A percentile compares a stretch with the other conserved stretches of the same genome.
These are phyloP conservation scores for Cremastobaeus sp. DNA, from an alignment of 2,888 invertebrate species.

Conservation along the genomic window DNA sequence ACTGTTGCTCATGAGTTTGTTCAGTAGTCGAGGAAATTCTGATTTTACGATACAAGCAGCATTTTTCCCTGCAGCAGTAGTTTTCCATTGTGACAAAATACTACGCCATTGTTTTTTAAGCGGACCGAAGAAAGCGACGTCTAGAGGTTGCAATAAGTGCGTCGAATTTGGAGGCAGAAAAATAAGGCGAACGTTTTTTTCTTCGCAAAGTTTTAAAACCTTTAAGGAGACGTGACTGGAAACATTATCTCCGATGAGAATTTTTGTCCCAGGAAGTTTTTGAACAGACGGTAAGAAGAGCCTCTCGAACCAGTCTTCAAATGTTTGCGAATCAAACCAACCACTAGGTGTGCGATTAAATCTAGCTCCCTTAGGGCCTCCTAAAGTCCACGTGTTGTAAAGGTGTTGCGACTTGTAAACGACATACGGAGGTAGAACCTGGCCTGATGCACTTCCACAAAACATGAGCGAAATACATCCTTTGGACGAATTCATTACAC, in stretches of 20 bases:
- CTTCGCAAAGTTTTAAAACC: conserved; percentile 55
- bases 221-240: conserved; percentile 5
- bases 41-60: not conserved
- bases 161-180: conserved; percentile 68
- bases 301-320: conserved; percentile 5
- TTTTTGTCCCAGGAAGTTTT: conserved; percentile 7
- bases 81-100: conserved; percentile 65
- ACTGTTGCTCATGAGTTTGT: not conserved
- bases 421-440: conserved; percentile 68
- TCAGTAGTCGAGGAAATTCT: conserved; percentile 9
- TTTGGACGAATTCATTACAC: conserved; percentile 63
- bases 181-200: conserved; percentile 67
- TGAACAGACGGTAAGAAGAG: not conserved
- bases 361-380: conserved; percentile 58
- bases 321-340: conserved; percentile 21
- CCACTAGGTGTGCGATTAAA: conserved; percentile 61
- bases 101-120: conserved; percentile 65
- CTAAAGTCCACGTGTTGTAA: conserved; percentile 69
- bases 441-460: conserved; percentile 67
- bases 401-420: conserved; percentile 68
- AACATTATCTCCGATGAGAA: conserved; percentile 19
- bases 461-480: conserved; percentile 68
- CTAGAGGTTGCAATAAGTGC: conserved; percentile 67
- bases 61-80: conserved; percentile 2
- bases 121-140: conserved; percentile 65